Percentiles rank a stretch among this genome's conserved stretches.
Conservation (phyloP, 2,113 vertebrate genomes). For the Atlantisia rogersi region DNA sequence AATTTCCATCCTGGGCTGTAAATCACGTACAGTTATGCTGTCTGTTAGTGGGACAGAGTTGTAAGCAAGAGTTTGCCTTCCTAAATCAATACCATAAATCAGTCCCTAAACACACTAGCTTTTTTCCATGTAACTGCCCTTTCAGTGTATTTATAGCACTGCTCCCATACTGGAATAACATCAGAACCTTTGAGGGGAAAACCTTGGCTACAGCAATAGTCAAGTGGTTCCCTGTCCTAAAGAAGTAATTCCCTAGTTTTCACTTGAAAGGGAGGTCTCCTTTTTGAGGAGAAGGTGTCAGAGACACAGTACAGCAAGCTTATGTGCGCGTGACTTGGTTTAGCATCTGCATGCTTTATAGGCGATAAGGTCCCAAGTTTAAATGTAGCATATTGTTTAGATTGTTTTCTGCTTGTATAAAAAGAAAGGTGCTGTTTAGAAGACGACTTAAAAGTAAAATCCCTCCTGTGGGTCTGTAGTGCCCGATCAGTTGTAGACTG, state of each 20-base stretch:
- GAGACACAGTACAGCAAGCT: background rate
- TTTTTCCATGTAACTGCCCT: background rate
- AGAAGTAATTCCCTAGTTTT: background rate
- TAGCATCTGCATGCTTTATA: background rate
- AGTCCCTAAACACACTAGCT: background rate
- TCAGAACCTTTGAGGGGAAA: background rate
- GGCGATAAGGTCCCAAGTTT: background rate
- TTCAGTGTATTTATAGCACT: background rate
- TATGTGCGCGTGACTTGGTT: background rate
- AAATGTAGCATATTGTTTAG: rapidly evolving
- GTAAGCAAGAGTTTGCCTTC: background rate
- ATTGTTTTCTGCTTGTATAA: background rate
- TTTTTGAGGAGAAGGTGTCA: background rate
- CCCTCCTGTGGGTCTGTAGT: background rate
- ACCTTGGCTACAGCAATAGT: background rate
- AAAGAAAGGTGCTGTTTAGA: background rate
- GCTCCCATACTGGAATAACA: background rate
- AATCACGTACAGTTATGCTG: rapidly evolving
- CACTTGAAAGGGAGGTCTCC: background rate
- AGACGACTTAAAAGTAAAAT: background rate
- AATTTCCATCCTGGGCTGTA: background rate
- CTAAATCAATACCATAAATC: background rate
- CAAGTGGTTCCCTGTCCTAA: background rate
- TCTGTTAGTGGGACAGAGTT: background rate
- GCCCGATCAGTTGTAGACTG: background rate